Evolutionary conservation across 2,113 vertebrate genomes (phyloP), one percentile per base, ranked within the genome.

Genomic region (Ochotona princeps): DNA sequence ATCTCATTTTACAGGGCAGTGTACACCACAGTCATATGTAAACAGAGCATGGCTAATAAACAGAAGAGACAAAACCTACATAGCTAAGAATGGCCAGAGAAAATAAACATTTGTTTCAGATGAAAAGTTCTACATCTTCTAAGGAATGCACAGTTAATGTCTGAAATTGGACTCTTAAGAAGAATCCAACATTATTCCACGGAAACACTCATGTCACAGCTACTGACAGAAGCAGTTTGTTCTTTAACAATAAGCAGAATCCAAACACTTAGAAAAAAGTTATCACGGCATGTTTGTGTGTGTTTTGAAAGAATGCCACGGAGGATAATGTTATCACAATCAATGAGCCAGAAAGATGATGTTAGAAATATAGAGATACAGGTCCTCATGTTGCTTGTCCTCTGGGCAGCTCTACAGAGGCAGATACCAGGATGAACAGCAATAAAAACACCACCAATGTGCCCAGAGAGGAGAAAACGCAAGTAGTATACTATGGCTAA

Each of bases 41-140:
- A 35, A 28, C 1, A 5, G 9, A 74, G 74, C 84, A 67, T 65
- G n/a, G 18, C 81, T 32, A 57, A 54, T 35, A 80, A 69, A 61
- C 74, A 51, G 44, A 15, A 38, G 74, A 89, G 25, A 75, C 67
- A 66, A 67, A 57, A 66, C 80, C 70, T 26, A 75, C 69, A 73
- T 88, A 73, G 30, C 82, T 57, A 92, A 89, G 61, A 83, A 38
- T 82, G 69, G 18, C 49, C 69, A 69, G 25, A 35, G 38, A 80
- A 80, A n/a, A 67, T 49, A 89, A 84, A 80, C 72, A 66, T 60
- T 74, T 60, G 28, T 60, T 81, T 95, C 51, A 76, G n/a, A 91
- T 44, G 63, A 70, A 87, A 87, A 94, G 51, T 23, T 74, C 14
- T n/a, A 91, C 47, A 63, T 81, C 88, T 73, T 38, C 25, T 88